A percentile compares a stretch with the other conserved stretches of the same genome.
These are phyloP conservation scores for Poeciliopsis turrubarensis DNA, from an alignment of 2,113 vertebrate genomes.

Conservation along the genomic window DNA sequence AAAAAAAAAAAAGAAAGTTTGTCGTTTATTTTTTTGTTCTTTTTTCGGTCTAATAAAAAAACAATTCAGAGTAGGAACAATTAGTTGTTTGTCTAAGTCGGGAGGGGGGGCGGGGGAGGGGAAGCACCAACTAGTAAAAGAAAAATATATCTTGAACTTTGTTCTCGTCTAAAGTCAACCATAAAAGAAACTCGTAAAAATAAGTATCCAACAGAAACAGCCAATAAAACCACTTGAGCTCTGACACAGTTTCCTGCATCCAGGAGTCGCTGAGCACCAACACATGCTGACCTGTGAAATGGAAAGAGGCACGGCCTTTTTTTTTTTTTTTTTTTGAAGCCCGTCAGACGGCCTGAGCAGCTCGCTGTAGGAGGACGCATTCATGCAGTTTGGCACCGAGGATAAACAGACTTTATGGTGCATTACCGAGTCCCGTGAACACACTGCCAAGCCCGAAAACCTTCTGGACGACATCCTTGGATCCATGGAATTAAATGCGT, in stretches of 20 bases:
- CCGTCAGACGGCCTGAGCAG: conserved; percentile 38
- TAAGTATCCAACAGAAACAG: conserved; percentile 46
- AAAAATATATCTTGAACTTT: not conserved
- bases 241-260: conserved; percentile 65
- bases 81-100: not conserved
- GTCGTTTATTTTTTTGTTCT: too few species aligned
- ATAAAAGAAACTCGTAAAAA: not conserved
- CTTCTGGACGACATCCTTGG: not conserved
- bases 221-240: conserved; percentile 72
- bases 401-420: conserved; percentile 64
- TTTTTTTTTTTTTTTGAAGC: conserved; percentile 40
- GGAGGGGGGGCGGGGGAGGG: too few species aligned
- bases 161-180: not conserved
- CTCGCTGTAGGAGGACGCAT: conserved; percentile 47
- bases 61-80: not conserved
- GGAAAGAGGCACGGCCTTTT: conserved; percentile 37
- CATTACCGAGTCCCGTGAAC: conserved; percentile 48
- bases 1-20: not conserved
- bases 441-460: conserved; percentile 23
- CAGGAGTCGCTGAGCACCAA: conserved; percentile 34
- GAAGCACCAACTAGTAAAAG: not conserved
- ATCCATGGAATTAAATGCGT: not conserved
- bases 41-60: not conserved
- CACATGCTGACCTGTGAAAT: conserved; percentile 56
- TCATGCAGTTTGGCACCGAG: conserved; percentile 46